Conservation (phyloP, 2,888 invertebrate genomes). For the Morpho deidamia region DNA sequence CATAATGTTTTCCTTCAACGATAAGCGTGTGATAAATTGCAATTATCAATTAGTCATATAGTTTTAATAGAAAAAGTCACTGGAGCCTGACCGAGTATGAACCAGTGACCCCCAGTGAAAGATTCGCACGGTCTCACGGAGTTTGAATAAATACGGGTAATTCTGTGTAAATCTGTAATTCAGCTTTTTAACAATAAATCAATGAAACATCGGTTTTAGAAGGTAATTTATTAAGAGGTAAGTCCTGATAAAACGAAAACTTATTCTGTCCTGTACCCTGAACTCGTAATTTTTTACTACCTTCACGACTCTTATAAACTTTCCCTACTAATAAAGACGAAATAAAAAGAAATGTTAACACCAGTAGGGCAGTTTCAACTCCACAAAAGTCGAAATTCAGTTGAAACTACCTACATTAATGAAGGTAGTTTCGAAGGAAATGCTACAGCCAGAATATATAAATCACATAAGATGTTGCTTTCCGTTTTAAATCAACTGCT, state of each 20-base stretch:
- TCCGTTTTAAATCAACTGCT: background rate
- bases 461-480: background rate
- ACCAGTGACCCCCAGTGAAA: no score
- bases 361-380: constrained; percentile 7
- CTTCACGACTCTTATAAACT: background rate
- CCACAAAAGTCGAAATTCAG: background rate
- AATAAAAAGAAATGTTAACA: constrained; percentile 8
- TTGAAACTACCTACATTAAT: background rate
- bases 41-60: no score
- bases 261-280: background rate
- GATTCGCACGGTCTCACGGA: no score
- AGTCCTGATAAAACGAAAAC: background rate
- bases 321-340: background rate
- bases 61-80: no score
- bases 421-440: constrained; percentile 8
- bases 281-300: background rate
- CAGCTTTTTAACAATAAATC: no score
- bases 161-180: no score
- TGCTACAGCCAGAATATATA: constrained; percentile 1
- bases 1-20: no score
- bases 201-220: no score
- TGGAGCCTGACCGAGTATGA: no score
- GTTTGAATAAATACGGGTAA: no score
- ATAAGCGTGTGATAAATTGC: no score
- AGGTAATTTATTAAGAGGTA: no score